Evolutionary conservation across 2,888 invertebrate species (phyloP).

Genomic region (Automeris io): DNA sequence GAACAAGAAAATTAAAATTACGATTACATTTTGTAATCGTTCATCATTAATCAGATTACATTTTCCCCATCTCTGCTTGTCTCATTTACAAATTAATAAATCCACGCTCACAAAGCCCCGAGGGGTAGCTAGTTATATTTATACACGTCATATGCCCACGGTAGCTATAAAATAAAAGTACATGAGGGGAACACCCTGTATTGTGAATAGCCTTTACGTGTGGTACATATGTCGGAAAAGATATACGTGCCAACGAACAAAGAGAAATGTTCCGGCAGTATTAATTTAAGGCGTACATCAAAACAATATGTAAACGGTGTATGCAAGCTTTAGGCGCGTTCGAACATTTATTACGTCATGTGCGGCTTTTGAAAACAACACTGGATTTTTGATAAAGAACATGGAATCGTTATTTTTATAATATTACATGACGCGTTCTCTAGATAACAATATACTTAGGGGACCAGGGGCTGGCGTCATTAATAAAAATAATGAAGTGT

Average conservation of each 20-base stretch:
- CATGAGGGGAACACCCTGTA: constrained; percentile 7
- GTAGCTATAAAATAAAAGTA: background rate
- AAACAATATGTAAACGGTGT: constrained; percentile 24
- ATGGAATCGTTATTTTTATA: background rate
- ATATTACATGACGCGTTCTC: too few species aligned
- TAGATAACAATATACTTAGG: too few species aligned
- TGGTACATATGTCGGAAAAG: constrained; percentile 23
- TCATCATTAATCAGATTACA: too few species aligned
- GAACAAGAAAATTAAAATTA: too few species aligned
- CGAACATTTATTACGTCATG: constrained; percentile 9
- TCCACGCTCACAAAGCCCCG: too few species aligned
- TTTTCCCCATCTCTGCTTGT: too few species aligned
- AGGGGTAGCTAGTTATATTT: too few species aligned
- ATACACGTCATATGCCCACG: background rate
- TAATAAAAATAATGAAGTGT: too few species aligned
- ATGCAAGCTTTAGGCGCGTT: constrained; percentile 16
- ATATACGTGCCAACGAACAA: constrained; percentile 26
- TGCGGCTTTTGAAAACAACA: constrained; percentile 7
- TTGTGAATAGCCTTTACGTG: constrained; percentile 20
- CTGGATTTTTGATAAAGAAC: constrained; percentile 5
- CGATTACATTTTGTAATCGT: too few species aligned
- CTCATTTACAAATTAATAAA: too few species aligned
- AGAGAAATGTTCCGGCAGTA: constrained; percentile 22
- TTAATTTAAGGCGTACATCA: constrained; percentile 28
- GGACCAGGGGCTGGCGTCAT: too few species aligned